A percentile compares a stretch with the other conserved stretches of the same genome.
Conservation (phyloP, 2,888 invertebrate species). For the Agrochola lota region DNA sequence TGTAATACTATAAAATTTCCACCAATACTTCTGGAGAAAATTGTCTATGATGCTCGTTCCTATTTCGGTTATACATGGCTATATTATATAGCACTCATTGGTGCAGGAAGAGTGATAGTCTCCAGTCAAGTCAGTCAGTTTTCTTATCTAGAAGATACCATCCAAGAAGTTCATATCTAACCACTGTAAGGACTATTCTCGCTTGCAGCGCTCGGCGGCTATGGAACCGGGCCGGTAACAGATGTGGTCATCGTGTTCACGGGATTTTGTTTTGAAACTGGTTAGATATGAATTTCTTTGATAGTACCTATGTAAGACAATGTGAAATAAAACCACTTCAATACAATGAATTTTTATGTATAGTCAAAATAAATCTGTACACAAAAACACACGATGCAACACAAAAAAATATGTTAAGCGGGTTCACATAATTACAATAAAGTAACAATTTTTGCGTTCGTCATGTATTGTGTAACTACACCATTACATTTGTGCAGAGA, state of each 20-base stretch:
- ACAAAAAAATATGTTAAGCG: constrained; percentile 47
- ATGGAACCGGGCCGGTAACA: too few species aligned
- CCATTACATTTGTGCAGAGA: constrained; percentile 59
- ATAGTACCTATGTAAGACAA: background rate
- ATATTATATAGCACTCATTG: background rate
- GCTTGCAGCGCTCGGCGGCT: too few species aligned
- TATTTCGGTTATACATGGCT: background rate
- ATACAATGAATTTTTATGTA: constrained; percentile 69
- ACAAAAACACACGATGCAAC: constrained; percentile 57
- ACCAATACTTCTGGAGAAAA: background rate
- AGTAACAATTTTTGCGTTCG: constrained; percentile 43
- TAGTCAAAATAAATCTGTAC: constrained; percentile 65
- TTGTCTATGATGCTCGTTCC: background rate
- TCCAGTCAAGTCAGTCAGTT: background rate
- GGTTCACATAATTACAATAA: constrained; percentile 48
- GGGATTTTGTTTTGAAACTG: too few species aligned
- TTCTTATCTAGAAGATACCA: background rate
- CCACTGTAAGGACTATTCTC: too few species aligned
- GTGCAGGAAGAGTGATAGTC: background rate
- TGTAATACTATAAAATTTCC: too few species aligned
- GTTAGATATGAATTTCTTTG: too few species aligned
- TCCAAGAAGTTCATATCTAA: too few species aligned
- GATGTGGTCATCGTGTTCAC: too few species aligned
- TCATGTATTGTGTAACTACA: constrained; percentile 40
- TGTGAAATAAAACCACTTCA: constrained; percentile 59